These are phyloP conservation scores for Colletes latitarsis DNA, from an alignment of 1,140 invertebrate genomes.

Conservation along the genomic window DNA sequence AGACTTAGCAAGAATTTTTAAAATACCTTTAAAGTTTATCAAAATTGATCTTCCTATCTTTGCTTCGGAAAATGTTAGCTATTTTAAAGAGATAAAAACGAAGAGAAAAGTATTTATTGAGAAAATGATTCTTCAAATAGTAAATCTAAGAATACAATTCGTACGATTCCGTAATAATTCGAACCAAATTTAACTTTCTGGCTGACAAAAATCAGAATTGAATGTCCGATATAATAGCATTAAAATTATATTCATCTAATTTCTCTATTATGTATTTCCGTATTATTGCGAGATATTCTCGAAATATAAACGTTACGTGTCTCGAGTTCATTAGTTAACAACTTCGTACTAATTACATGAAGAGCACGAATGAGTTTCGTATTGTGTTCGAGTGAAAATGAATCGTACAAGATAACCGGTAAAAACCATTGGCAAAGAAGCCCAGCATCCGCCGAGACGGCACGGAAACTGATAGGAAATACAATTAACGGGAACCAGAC, in stretches of 20 bases:
- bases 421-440: not conserved
- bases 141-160: too few relatives aligned
- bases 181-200: too few relatives aligned
- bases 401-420: not conserved
- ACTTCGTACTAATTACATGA: not conserved
- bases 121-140: too few relatives aligned
- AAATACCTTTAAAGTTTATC: not conserved
- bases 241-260: too few relatives aligned
- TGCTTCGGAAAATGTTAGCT: not conserved
- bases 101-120: too few relatives aligned
- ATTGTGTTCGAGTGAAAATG: not conserved
- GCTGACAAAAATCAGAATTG: too few relatives aligned
- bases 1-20: not conserved
- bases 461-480: slow-evolving; percentile 29
- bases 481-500: slow-evolving; percentile 23
- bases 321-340: not conserved
- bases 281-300: too few relatives aligned
- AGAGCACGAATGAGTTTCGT: not conserved
- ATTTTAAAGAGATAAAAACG: not conserved
- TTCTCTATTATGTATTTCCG: too few relatives aligned
- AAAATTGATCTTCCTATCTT: not conserved
- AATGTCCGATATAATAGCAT: too few relatives aligned
- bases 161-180: too few relatives aligned
- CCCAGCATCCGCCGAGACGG: not conserved
- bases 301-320: not conserved